phyloP scores from a whole-genome alignment of 1,140 invertebrate species.

The Protaetia brevitarsis region DNA sequence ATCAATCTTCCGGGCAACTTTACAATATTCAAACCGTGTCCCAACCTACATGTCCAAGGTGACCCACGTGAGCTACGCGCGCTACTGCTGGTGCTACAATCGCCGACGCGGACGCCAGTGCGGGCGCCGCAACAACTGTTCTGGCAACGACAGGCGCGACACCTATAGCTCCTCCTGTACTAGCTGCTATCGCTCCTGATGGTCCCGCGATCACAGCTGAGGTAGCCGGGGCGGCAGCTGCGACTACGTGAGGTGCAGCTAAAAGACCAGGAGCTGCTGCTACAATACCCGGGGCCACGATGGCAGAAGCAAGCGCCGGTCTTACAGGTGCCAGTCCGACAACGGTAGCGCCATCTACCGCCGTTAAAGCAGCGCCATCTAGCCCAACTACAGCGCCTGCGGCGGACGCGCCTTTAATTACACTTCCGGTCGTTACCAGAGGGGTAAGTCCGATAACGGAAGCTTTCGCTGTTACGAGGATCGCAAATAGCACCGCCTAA shows the following conservation, averaged over 20 bases:
- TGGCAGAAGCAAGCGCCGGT: not conserved
- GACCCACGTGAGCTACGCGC: too few relatives aligned
- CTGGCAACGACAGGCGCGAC: not conserved
- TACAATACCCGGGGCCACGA: not conserved
- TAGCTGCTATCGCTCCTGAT: constrained; percentile 1
- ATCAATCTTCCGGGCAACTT: not conserved
- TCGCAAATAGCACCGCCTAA: not conserved
- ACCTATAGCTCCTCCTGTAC: not conserved
- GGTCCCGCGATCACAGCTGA: not conserved
- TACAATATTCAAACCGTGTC: not conserved
- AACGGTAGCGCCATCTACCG: not conserved
- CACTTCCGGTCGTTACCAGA: not conserved
- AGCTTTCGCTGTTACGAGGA: not conserved
- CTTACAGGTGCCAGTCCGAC: not conserved
- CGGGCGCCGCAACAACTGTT: not conserved
- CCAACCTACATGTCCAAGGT: not conserved
- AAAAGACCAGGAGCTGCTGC: too few relatives aligned
- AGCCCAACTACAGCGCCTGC: not conserved
- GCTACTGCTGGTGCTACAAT: not conserved
- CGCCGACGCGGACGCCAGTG: not conserved
- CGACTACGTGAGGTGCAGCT: not conserved
- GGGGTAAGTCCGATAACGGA: not conserved
- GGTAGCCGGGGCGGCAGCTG: not conserved
- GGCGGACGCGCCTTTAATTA: not conserved
- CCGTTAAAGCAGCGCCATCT: not conserved